Evolutionary conservation across 2,888 invertebrate genomes (phyloP).

Genomic region (Xiphydria camelus): DNA sequence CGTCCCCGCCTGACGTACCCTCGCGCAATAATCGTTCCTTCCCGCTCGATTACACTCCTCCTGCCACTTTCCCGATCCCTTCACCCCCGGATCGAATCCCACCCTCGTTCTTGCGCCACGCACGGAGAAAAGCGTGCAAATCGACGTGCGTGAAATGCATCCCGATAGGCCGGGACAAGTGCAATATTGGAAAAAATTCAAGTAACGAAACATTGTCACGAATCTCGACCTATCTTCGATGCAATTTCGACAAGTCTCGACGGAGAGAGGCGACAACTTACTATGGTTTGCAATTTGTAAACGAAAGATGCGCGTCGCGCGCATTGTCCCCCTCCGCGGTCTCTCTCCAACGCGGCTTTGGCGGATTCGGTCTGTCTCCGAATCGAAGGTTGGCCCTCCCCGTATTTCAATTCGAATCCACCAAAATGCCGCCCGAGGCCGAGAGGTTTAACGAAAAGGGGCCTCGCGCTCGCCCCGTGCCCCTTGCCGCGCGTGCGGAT

Average conservation of each 20-base stretch:
- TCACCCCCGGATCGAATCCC: background rate
- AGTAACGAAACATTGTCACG: slow-evolving; percentile 55
- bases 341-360: slow-evolving; percentile 39
- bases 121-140: too few species aligned
- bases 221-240: slow-evolving; percentile 57
- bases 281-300: too few species aligned
- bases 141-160: slow-evolving; percentile 50
- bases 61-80: slow-evolving; percentile 2
- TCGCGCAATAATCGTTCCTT: slow-evolving; percentile 29
- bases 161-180: slow-evolving; percentile 60
- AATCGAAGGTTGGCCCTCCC: slow-evolving; percentile 40
- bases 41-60: slow-evolving; percentile 10
- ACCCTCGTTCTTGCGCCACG: background rate
- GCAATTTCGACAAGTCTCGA: slow-evolving; percentile 37
- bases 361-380: slow-evolving; percentile 37
- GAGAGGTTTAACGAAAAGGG: too few species aligned
- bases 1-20: slow-evolving; percentile 53
- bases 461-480: too few species aligned
- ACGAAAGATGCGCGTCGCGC: too few species aligned
- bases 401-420: too few species aligned
- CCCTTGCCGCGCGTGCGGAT: too few species aligned
- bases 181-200: slow-evolving; percentile 53
- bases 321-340: too few species aligned
- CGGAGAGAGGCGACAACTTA: too few species aligned
- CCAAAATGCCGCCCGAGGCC: too few species aligned